Evolutionary conservation across 2,113 vertebrate species (phyloP).

Genomic region (Phyllostomus discolor): DNA sequence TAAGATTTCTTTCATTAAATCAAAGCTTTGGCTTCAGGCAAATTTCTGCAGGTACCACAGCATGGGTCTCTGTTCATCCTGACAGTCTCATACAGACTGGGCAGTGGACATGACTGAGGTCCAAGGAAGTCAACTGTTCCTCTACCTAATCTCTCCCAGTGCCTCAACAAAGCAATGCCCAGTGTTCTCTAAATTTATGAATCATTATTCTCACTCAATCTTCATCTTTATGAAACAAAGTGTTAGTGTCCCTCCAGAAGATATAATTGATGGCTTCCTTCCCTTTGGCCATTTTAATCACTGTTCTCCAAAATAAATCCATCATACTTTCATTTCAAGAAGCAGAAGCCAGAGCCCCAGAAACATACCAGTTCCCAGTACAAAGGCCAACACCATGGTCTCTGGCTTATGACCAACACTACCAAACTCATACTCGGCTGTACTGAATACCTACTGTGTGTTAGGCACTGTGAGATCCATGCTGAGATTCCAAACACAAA

Average conservation of each 20-base stretch:
- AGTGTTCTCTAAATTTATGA: background rate
- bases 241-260: background rate
- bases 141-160: no score
- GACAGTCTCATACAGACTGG: background rate
- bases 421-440: background rate
- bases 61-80: background rate
- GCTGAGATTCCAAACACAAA: background rate
- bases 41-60: background rate
- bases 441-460: background rate
- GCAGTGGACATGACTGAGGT: background rate
- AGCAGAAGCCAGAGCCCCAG: background rate
- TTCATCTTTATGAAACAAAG: constrained; percentile 31
- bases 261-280: constrained; percentile 17
- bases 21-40: background rate
- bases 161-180: background rate
- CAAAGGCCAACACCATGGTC: background rate
- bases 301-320: constrained; percentile 30
- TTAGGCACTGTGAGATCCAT: background rate
- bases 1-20: background rate
- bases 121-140: background rate
- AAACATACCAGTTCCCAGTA: background rate
- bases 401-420: background rate
- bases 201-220: background rate
- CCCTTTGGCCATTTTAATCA: constrained; percentile 15
- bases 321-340: background rate